Evolutionary conservation across 2,888 invertebrate species (phyloP), one percentile per base, ranked within the genome.

Genomic region (Ecdyonurus torrentis): DNA sequence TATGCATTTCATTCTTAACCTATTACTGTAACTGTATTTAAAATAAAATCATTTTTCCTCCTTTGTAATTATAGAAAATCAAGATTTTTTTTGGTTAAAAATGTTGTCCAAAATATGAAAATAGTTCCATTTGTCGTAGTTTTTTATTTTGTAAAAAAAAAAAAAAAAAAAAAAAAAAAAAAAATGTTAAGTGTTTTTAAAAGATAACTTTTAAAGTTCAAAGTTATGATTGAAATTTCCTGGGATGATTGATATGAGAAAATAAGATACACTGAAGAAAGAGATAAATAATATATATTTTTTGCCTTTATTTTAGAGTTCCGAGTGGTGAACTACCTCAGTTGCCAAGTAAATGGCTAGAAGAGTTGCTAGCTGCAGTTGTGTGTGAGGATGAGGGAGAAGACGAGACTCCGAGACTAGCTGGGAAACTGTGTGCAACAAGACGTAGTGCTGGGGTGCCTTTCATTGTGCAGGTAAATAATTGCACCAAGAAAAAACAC

Each of bases 371-470:
- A 63, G 67, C 71, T 1, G 75, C 80, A n/a, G 79, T 87, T 10
- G 74, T 77, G 1, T 78, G 79, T 1, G 76, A 75, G 2, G 71
- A 74, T 68, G 74, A 74, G 59, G 60, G n/a, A n/a, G n/a, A 7
- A 7, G 22, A 18, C n/a, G 52, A 25, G 1, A 50, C 24, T n/a
- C 52, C 52, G 15, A 50, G 52, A 18, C 20, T 58, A 50, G 23
- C 59, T 10, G 58, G 74, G 1, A 81, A 82, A 70, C 74, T 89
- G 18, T 90, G 89, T 70, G 81, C 91, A 2, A 96, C 96, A 0
- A 78, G 97, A 23, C 79, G 97, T 65, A 94, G 95, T 74, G 97
- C 95, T 15, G 98, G 97, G 0, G 80, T 98, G 63, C 97, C 97
- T 0, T 96, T 90, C 73, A 87, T 95, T 80, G 83, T 93, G 67